Evolutionary conservation across 2,113 vertebrate genomes (phyloP), one percentile per base, ranked within the genome.

Genomic region (Pseudonaja textilis): DNA sequence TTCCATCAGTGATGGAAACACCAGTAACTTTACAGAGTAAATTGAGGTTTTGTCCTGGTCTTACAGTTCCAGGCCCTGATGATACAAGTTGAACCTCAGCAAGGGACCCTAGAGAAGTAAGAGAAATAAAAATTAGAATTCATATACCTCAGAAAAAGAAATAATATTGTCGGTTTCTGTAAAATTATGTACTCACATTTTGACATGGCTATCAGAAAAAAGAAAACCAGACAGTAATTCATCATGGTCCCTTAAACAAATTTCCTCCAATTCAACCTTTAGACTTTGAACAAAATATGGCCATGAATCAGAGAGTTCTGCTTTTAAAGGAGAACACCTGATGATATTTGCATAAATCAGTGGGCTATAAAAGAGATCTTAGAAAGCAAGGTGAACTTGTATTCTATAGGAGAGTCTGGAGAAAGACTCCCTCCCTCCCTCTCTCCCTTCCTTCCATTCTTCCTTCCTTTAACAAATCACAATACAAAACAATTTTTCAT

Each of bases 1-100:
- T 23, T 0, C 2, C 0, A 1, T 1, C 0, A 7, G 20, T 26
- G 25, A 92, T 61, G 47, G 42, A 42, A 52, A 54, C 54, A 9
- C 90, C 90, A 88, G 90, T 88, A 20, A 47, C 25, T 92, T 42
- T 91, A 85, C 89, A 94, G 50, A 89, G 34, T 42, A 94, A 14
- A 14, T 10, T 88, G 16, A 93, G 85, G 12, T 91, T 54, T 29
- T 92, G 87, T 56, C 88, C 22, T 7, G 91, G 85, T 34, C 29
- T 92, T 61, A 88, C 5, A 14, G 29, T 52, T 39, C 34, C 93
- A n/a, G 93, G 89, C 22, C 11, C 94, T 61, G 90, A 94, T 14
- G 89, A 52, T 4, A 12, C 18, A 4, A 52, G 89, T 16, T 90
- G 89, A 3, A 45, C 26, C 2, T 52, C 57, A 23, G 26, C 45